Evolutionary conservation across 2,113 vertebrate genomes (phyloP).

Genomic region (Hypomesus transpacificus): DNA sequence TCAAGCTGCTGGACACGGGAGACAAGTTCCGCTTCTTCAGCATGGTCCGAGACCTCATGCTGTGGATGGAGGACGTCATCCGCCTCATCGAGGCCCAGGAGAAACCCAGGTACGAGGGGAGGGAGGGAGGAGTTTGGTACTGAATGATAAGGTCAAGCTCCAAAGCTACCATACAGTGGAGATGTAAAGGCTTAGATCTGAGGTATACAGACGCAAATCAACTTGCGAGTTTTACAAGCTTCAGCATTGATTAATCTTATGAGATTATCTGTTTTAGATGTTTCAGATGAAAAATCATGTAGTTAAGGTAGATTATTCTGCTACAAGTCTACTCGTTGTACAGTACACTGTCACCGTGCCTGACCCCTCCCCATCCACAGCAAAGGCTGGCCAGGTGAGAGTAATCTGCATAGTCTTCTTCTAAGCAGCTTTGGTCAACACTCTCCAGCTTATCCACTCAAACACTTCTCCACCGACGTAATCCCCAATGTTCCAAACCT

Average conservation of each 20-base stretch:
- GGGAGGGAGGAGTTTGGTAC: not conserved
- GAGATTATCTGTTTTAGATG: too few species aligned
- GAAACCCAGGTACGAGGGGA: slow-evolving; percentile 81
- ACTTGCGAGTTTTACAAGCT: too few species aligned
- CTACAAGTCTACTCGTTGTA: too few species aligned
- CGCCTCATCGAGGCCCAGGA: slow-evolving; percentile 97
- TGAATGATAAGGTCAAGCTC: too few species aligned
- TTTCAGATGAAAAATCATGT: too few species aligned
- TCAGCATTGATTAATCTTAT: too few species aligned
- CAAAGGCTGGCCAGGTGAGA: not conserved
- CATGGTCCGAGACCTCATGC: slow-evolving; percentile 97
- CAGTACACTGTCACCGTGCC: too few species aligned
- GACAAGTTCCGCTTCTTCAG: slow-evolving; percentile 99
- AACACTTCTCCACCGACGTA: not conserved
- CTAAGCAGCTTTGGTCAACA: slow-evolving; percentile 5
- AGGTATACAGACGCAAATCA: too few species aligned
- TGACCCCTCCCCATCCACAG: not conserved
- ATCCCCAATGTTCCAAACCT: not conserved
- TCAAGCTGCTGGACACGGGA: slow-evolving; percentile 87
- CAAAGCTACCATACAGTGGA: too few species aligned
- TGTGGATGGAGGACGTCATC: slow-evolving; percentile 99
- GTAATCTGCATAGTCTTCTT: not conserved
- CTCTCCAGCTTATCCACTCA: not conserved
- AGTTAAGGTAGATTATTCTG: too few species aligned
- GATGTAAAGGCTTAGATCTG: too few species aligned